These are phyloP conservation scores for Eristalinus aeneus DNA, from an alignment of 2,888 invertebrate species.

Conservation along the genomic window DNA sequence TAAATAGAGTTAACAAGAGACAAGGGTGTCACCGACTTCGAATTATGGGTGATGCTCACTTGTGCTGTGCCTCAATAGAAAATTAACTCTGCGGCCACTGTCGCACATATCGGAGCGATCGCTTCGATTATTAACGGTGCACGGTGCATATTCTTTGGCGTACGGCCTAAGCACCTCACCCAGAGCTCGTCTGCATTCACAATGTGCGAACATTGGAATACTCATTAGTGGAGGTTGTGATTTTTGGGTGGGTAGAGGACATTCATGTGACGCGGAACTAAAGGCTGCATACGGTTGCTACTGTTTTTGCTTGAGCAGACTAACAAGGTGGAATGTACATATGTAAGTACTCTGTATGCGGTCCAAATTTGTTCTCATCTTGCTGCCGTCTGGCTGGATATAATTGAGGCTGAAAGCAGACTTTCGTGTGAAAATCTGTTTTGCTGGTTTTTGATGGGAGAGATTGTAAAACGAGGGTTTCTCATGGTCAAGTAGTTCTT, in stretches of 20 bases:
- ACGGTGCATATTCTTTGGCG: slow-evolving; percentile 32
- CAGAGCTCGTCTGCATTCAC: slow-evolving; percentile 11
- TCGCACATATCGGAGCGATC: slow-evolving; percentile 2
- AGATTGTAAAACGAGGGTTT: background rate
- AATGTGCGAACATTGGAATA: slow-evolving; percentile 62
- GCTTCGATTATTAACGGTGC: slow-evolving; percentile 58
- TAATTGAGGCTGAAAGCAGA: slow-evolving; percentile 63
- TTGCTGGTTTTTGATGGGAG: slow-evolving; percentile 1
- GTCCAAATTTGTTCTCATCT: slow-evolving; percentile 73
- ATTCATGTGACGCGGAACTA: slow-evolving; percentile 67
- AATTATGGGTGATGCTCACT: slow-evolving; percentile 36
- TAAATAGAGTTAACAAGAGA: slow-evolving; percentile 55
- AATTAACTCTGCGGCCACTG: slow-evolving; percentile 16
- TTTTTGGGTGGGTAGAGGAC: slow-evolving; percentile 23
- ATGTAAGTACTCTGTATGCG: slow-evolving; percentile 73
- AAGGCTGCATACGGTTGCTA: slow-evolving; percentile 72
- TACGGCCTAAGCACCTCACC: slow-evolving; percentile 38
- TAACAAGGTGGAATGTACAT: slow-evolving; percentile 79
- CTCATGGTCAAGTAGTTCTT: background rate
- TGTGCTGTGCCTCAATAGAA: slow-evolving; percentile 20
- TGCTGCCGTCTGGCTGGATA: slow-evolving; percentile 16
- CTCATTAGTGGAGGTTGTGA: slow-evolving; percentile 66
- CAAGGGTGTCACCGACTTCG: slow-evolving; percentile 44
- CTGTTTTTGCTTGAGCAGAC: slow-evolving; percentile 74
- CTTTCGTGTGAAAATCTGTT: slow-evolving; percentile 70